Percentiles rank a stretch among this genome's conserved stretches.
These are phyloP conservation scores for Zaprionus taronus DNA, from an alignment of 1,140 invertebrate species.

Conservation along the genomic window DNA sequence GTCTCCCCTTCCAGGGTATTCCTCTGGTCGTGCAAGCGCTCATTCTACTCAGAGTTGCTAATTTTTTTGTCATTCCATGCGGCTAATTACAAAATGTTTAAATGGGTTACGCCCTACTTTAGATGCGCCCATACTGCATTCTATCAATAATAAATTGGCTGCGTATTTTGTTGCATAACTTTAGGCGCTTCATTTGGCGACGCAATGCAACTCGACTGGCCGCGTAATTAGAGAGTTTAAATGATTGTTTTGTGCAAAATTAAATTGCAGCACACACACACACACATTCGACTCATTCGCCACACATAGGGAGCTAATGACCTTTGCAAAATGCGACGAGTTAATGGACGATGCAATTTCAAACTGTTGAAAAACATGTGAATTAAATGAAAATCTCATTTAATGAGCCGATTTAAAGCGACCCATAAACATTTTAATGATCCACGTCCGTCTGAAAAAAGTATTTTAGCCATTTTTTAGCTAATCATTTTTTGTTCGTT, in stretches of 20 bases:
- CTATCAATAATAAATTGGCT: slow-evolving; percentile 73
- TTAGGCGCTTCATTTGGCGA: slow-evolving; percentile 49
- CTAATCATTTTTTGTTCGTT: neutral
- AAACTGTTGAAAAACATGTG: neutral
- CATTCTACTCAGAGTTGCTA: neutral
- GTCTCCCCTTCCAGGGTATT: neutral
- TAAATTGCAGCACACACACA: slow-evolving; percentile 24
- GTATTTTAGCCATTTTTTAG: neutral
- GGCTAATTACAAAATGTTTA: slow-evolving; percentile 66
- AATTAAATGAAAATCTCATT: slow-evolving; percentile 19
- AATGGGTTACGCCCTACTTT: slow-evolving; percentile 25
- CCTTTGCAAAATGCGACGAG: slow-evolving; percentile 23
- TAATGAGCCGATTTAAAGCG: slow-evolving; percentile 13
- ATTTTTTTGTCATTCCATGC: slow-evolving; percentile 32
- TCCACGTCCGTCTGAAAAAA: neutral
- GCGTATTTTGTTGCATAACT: slow-evolving; percentile 43
- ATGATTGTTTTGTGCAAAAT: slow-evolving; percentile 43
- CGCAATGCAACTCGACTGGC: slow-evolving; percentile 8
- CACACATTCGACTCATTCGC: neutral
- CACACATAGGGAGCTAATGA: neutral
- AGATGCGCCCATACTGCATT: slow-evolving; percentile 25
- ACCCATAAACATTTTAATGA: slow-evolving; percentile 2
- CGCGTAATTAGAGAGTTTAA: slow-evolving; percentile 42
- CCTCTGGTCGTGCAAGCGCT: neutral
- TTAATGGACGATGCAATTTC: slow-evolving; percentile 26